A percentile compares a stretch with the other conserved stretches of the same genome.
phyloP scores from a whole-genome alignment of 2,797 vertebrate genomes.

The Enteromius treurensis region DNA sequence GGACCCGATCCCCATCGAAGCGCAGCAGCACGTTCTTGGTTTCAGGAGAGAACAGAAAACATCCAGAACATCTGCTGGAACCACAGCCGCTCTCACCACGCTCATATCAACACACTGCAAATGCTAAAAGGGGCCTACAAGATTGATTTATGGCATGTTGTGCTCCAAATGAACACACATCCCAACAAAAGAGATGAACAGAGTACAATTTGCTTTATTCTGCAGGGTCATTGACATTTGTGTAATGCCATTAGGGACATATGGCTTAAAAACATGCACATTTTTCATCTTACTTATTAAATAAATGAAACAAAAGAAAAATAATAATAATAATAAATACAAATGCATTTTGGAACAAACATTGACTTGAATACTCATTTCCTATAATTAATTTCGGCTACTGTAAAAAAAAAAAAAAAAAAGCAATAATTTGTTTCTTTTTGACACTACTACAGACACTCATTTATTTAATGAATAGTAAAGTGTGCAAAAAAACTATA shows the following conservation, averaged over 20 bases:
- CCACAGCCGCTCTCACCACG: background rate
- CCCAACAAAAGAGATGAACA: background rate
- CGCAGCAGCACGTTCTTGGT: slow-evolving; percentile 56
- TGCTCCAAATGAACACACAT: background rate
- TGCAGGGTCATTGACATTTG: background rate
- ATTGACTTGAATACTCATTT: background rate
- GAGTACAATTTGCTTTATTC: background rate
- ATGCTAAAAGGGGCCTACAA: background rate
- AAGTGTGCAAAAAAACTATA: slow-evolving; percentile 35
- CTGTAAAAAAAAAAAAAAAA: background rate
- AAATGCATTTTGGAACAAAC: background rate
- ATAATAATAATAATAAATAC: no score
- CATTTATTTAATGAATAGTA: slow-evolving; percentile 52
- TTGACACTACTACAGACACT: background rate
- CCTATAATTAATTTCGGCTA: background rate
- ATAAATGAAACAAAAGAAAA: no score
- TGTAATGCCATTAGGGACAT: background rate
- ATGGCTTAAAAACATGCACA: background rate
- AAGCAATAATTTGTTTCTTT: no score
- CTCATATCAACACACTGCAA: background rate
- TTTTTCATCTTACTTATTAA: background rate
- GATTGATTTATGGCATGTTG: background rate
- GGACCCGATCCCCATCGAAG: slow-evolving; percentile 38
- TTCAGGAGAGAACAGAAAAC: slow-evolving; percentile 65
- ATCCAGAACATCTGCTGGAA: slow-evolving; percentile 63